Evolutionary conservation across 2,888 invertebrate species (phyloP), one percentile per base, ranked within the genome.

Genomic region (Endotricha flammealis): DNA sequence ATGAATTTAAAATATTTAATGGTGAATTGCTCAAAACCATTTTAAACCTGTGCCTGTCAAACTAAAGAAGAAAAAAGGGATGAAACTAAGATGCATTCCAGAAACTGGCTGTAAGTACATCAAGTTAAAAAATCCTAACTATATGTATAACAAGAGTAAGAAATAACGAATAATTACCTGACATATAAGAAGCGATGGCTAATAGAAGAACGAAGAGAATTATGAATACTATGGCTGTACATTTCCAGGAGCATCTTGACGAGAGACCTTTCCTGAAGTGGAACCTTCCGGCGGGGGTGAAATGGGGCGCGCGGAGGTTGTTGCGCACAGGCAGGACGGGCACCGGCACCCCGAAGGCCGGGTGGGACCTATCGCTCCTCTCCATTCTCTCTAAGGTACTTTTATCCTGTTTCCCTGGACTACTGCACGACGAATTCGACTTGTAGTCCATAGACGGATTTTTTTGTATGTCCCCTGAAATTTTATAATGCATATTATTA

Each of bases 191-290:
- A 53, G 96, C 89, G 51, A 94, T 92, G 51, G 95, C 93, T 64
- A 93, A 90, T 57, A 97, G 89, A 63, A 95, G 90, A 58, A 95
- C 91, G 57, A 94, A 92, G 58, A 96, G 89, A 78, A 95, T 90
- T 69, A 96, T 93, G 72, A 95, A 93, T 53, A 93, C 91, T 70
- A 97, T 93, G 48, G 96, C 95, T 54, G 95, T 92, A 82, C 96
- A 95, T 79, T 94, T 94, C 95, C 97, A 97, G 47, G 95, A 94
- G 85, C 97, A 97, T 62, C 91, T 90, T 56, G 94, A 93, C 39
- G 94, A 92, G 60, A 95, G 88, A 57, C 94, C 94, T 89, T 95
- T 95, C 71, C 93, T 91, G 81, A 95, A 95, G 81, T 94, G 95
- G 86, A 95, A 94, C 61, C 95, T 90, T 55, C 89, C 87, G 12